phyloP scores from a whole-genome alignment of 2,888 invertebrate genomes.

The Coelogynopora nodosa region DNA sequence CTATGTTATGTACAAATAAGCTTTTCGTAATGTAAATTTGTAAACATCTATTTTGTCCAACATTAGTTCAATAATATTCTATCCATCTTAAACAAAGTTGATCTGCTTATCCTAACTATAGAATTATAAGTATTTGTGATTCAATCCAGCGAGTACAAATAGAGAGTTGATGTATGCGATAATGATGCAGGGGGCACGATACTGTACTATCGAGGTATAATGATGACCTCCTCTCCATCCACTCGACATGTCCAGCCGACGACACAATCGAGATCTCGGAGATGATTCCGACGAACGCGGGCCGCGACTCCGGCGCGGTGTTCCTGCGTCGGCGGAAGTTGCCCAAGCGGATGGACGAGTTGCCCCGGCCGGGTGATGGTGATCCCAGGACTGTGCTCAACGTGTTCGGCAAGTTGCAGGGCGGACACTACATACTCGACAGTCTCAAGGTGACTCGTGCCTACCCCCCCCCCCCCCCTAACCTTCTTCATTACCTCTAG shows the following conservation, averaged over 20 bases:
- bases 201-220: background rate
- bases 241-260: conserved; percentile 65
- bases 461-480: too few relatives aligned
- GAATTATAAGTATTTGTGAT: too few relatives aligned
- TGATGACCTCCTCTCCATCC: background rate
- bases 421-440: conserved; percentile 61
- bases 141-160: too few relatives aligned
- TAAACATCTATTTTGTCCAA: too few relatives aligned
- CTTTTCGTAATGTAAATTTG: too few relatives aligned
- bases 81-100: too few relatives aligned
- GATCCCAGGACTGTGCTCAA: conserved; percentile 61
- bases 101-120: too few relatives aligned
- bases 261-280: conserved; percentile 84
- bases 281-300: conserved; percentile 63
- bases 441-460: conserved; percentile 60
- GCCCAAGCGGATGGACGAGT: conserved; percentile 68
- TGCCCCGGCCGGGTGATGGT: conserved; percentile 58
- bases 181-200: too few relatives aligned
- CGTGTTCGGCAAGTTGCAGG: conserved; percentile 61
- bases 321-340: conserved; percentile 74
- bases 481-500: too few relatives aligned
- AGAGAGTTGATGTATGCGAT: too few relatives aligned
- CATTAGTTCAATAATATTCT: too few relatives aligned
- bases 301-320: conserved; percentile 70
- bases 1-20: too few relatives aligned